A percentile compares a stretch with the other conserved stretches of the same genome.
phyloP scores from a whole-genome alignment of 2,888 invertebrate genomes.

The Leucophora obtusa region DNA sequence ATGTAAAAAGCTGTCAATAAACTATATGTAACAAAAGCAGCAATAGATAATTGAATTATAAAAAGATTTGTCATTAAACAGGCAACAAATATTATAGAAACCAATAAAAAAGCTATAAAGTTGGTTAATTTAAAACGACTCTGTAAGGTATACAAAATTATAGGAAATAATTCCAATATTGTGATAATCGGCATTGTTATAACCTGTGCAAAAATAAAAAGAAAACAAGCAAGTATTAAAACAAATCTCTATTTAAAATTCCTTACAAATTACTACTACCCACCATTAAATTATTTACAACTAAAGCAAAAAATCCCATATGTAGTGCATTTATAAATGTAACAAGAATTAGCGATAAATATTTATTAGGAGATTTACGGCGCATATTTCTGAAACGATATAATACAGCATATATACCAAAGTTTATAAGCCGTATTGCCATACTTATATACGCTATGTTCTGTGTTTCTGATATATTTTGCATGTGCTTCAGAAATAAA shows the following conservation, averaged over 20 bases:
- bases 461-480: not conserved
- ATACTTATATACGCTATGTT: not conserved
- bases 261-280: not conserved
- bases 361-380: not conserved
- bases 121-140: not conserved
- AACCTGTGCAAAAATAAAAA: not conserved
- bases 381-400: slow-evolving; percentile 27
- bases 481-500: slow-evolving; percentile 7
- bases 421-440: not conserved
- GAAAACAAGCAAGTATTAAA: not conserved
- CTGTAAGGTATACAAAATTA: not conserved
- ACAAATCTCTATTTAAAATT: not conserved
- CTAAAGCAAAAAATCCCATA: slow-evolving; percentile 19
- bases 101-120: not conserved
- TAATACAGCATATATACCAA: slow-evolving; percentile 2
- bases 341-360: slow-evolving; percentile 20
- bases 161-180: not conserved
- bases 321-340: slow-evolving; percentile 9
- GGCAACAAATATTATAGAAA: not conserved
- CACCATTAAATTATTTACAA: slow-evolving; percentile 12
- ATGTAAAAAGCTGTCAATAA: not conserved
- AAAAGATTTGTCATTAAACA: too few relatives aligned
- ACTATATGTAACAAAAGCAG: not conserved
- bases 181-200: not conserved
- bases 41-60: too few relatives aligned